Evolutionary conservation across 2,888 invertebrate genomes (phyloP).

Genomic region (Brachypterus glaber): DNA sequence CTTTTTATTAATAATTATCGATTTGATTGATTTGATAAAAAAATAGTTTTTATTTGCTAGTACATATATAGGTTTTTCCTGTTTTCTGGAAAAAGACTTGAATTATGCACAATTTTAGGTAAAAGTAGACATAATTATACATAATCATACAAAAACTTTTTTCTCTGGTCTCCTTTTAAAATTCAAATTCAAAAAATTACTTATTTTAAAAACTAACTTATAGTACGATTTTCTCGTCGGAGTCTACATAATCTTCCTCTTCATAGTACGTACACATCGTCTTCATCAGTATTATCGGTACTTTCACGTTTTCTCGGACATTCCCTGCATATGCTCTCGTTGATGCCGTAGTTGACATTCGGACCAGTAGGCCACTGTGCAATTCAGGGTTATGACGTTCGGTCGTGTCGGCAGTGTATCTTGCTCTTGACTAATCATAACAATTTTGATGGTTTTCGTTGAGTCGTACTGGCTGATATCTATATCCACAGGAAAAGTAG

Average conservation of each 20-base stretch:
- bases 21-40: no score
- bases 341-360: slow-evolving; percentile 87
- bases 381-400: slow-evolving; percentile 46
- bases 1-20: no score
- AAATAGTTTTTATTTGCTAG: no score
- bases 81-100: no score
- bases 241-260: slow-evolving; percentile 50
- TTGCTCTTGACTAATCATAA: slow-evolving; percentile 52
- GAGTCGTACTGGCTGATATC: slow-evolving; percentile 54
- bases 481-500: slow-evolving; percentile 69
- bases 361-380: slow-evolving; percentile 84
- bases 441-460: slow-evolving; percentile 3
- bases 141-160: no score
- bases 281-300: slow-evolving; percentile 42
- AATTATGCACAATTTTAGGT: no score
- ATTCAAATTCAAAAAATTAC: no score
- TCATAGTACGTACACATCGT: slow-evolving; percentile 50
- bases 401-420: slow-evolving; percentile 49
- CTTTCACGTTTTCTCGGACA: slow-evolving; percentile 33
- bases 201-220: no score
- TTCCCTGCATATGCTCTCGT: slow-evolving; percentile 64
- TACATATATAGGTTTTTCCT: no score
- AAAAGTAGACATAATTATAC: no score
- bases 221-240: slow-evolving; percentile 27
- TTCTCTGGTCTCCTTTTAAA: no score